Percentiles rank a stretch among this genome's conserved stretches.
Evolutionary conservation across 2,113 vertebrate species (phyloP).

Genomic region (Petromus typicus): DNA sequence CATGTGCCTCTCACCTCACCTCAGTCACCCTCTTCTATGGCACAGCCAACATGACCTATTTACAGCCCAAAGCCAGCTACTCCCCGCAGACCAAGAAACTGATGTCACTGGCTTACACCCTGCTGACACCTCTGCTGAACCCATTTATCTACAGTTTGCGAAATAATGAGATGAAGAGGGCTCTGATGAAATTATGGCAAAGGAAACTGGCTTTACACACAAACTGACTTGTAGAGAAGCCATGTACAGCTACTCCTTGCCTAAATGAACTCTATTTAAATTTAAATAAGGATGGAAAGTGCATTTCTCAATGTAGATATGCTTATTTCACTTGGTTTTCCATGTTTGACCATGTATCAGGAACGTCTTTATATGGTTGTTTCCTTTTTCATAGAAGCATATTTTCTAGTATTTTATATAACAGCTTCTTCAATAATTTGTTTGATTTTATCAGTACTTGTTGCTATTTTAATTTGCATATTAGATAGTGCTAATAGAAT

Average conservation of each 20-base stretch:
- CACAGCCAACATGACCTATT: conserved; percentile 74
- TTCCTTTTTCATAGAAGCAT: neutral
- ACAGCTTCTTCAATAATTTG: neutral
- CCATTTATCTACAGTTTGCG: conserved; percentile 74
- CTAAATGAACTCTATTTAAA: neutral
- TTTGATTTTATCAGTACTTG: neutral
- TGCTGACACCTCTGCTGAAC: conserved; percentile 71
- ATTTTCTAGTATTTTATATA: neutral
- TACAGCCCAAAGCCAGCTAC: conserved; percentile 71
- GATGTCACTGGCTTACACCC: conserved; percentile 64
- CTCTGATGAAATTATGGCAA: conserved; percentile 15
- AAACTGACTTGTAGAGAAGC: neutral
- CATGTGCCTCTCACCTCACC: conserved; percentile 75
- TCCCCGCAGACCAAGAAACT: conserved; percentile 69
- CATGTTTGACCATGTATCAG: neutral
- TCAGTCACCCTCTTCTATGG: conserved; percentile 77
- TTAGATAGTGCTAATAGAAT: neutral
- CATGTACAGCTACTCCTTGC: rapidly evolving
- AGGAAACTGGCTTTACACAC: conserved; percentile 51
- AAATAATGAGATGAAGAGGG: conserved; percentile 73
- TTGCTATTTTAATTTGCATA: neutral
- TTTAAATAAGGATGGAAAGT: neutral
- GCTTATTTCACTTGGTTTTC: neutral
- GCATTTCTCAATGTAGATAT: neutral
- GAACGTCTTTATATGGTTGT: neutral